phyloP scores from a whole-genome alignment of 1,140 invertebrate genomes.

The Drosophila elegans region DNA sequence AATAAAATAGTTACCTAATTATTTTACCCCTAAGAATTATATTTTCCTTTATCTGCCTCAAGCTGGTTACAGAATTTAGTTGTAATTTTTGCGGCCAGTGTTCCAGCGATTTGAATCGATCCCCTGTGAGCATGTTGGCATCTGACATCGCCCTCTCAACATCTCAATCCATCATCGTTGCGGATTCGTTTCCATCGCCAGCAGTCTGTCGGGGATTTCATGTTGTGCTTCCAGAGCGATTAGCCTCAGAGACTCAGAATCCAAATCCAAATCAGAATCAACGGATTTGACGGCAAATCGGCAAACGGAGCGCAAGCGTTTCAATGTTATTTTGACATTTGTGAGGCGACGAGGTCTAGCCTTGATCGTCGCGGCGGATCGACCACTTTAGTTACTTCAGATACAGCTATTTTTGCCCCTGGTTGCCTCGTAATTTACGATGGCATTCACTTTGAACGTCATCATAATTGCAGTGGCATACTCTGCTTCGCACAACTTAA shows the following conservation, averaged over 20 bases:
- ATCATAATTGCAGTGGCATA: slow-evolving; percentile 60
- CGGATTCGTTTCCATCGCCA: slow-evolving; percentile 40
- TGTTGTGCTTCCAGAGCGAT: slow-evolving; percentile 59
- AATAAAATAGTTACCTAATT: too few species aligned
- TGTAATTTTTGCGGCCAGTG: slow-evolving; percentile 12
- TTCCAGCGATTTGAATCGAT: background rate
- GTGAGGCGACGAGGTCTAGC: slow-evolving; percentile 47
- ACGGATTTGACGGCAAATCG: slow-evolving; percentile 17
- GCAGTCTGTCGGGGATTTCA: slow-evolving; percentile 45
- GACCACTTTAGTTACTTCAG: slow-evolving; percentile 46
- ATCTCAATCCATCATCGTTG: slow-evolving; percentile 45
- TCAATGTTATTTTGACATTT: slow-evolving; percentile 75
- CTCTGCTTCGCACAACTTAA: slow-evolving; percentile 25
- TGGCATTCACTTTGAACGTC: slow-evolving; percentile 66
- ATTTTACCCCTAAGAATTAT: too few species aligned
- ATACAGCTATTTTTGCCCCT: slow-evolving; percentile 32
- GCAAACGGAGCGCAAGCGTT: slow-evolving; percentile 32
- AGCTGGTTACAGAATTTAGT: background rate
- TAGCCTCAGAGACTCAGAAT: slow-evolving; percentile 59
- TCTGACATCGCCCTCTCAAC: slow-evolving; percentile 35
- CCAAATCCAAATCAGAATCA: slow-evolving; percentile 35
- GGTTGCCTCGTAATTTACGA: slow-evolving; percentile 48
- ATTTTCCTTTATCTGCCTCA: too few species aligned
- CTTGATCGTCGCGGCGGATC: slow-evolving; percentile 63
- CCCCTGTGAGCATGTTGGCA: slow-evolving; percentile 22